Evolutionary conservation across 1,140 invertebrate species (phyloP).

Genomic region (Microplitis demolitor): DNA sequence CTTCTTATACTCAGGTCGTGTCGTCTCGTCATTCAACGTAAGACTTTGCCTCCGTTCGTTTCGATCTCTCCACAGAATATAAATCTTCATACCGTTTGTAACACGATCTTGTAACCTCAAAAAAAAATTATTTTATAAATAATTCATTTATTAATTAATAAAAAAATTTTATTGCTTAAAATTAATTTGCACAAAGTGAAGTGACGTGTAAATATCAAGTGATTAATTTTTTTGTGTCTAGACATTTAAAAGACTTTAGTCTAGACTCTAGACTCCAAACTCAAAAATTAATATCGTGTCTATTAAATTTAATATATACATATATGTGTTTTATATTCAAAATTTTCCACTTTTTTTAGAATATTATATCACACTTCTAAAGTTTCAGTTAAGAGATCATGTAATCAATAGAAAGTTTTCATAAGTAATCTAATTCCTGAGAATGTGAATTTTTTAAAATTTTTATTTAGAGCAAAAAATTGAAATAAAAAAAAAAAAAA

Average conservation of each 20-base stretch:
- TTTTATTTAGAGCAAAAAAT: neutral
- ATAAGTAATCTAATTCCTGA: neutral
- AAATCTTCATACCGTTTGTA: neutral
- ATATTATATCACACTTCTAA: neutral
- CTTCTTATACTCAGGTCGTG: neutral
- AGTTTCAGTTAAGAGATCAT: neutral
- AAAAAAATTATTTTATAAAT: neutral
- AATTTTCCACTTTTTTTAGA: too few species aligned
- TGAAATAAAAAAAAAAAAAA: neutral
- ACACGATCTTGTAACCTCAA: neutral
- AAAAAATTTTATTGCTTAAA: too few species aligned
- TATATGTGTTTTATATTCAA: too few species aligned
- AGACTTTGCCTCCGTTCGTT: constrained; percentile 3
- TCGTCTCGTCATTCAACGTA: constrained; percentile 16
- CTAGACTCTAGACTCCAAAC: too few species aligned
- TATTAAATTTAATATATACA: too few species aligned
- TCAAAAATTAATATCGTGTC: too few species aligned
- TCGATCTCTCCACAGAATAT: neutral
- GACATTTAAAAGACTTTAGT: too few species aligned
- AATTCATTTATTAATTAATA: neutral
- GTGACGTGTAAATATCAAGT: too few species aligned
- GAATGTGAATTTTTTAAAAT: neutral
- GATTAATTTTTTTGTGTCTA: too few species aligned
- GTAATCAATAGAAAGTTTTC: neutral
- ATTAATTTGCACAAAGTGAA: too few species aligned